phyloP scores from a whole-genome alignment of 2,888 invertebrate species.

The Catocala sponsa region DNA sequence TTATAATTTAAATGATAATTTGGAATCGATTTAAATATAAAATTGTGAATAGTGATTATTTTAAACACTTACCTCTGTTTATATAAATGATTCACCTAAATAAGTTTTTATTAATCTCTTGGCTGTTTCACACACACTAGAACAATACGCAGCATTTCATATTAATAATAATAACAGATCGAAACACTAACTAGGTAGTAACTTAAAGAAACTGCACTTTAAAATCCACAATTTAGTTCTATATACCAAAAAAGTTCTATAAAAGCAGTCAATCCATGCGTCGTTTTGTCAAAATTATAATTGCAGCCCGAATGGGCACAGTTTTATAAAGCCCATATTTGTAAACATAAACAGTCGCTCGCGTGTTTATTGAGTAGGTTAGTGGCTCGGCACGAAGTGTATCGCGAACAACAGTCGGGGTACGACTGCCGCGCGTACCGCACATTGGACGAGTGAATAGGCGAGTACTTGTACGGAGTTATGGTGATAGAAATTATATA shows the following conservation, averaged over 20 bases:
- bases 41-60: neutral
- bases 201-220: neutral
- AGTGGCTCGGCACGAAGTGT: conserved; percentile 27
- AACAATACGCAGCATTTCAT: conserved; percentile 7
- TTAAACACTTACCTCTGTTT: conserved; percentile 32
- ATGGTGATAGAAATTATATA: conserved; percentile 41
- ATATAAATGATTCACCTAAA: conserved; percentile 7
- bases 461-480: conserved; percentile 35
- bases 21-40: no score
- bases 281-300: conserved; percentile 44
- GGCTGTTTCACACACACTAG: conserved; percentile 15
- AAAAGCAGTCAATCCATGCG: conserved; percentile 24
- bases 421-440: conserved; percentile 46
- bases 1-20: no score
- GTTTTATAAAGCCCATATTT: conserved; percentile 50
- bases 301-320: conserved; percentile 52
- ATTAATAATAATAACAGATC: neutral
- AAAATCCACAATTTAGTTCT: conserved; percentile 18
- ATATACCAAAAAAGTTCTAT: conserved; percentile 6
- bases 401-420: conserved; percentile 32
- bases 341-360: conserved; percentile 48
- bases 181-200: neutral
- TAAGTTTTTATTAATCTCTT: conserved; percentile 8
- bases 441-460: conserved; percentile 29
- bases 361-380: conserved; percentile 41